Base-by-base conservation (phyloP, 2,888 invertebrate species). In the Taphrorychus bicolor region DNA sequence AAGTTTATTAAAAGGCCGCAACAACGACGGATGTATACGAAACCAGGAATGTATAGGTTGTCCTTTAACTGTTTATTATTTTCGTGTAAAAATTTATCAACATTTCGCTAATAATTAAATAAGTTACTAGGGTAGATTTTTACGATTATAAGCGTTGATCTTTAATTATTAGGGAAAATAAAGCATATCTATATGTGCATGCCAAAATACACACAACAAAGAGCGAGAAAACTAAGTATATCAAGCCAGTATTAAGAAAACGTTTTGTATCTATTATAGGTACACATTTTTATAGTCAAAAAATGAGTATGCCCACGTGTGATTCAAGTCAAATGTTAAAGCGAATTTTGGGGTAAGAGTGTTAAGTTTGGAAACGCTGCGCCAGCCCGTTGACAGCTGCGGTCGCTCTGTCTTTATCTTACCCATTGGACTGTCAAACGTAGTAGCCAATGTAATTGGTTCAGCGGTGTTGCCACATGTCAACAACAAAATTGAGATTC, bases 21-120 rank as follows among this genome's bases (percentile, higher is more conserved):
- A 19, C n/a, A 7, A 54, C 11, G 19, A 49, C 69, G 69, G 66
- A 61, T 66, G 69, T 69, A 61, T 69, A 69, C 69, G 62, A 59
- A 69, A 69, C 69, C 58, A 58, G 24, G 21, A 57, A 53, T 66
- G 66, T 69, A 65, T 66, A 69, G 66, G 65, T 69, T 69, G 66
- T 66, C 57, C 19, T 59, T 59, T 42, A 64, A 56, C 59, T 70
- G 64, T 70, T 70, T 60, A 52, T n/a, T n/a, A n/a, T n/a, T n/a
- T n/a, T n/a, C 60, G 60, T 67, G 59, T 54, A 67, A 60, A 68
- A 63, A 59, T 59, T 63, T 68, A n/a, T 68, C 56, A 60, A 45
- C 61, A 61, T 66, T 45, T 45, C 14, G 17, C 45, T 45, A 69
- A 45, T 42, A 16, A 45, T 32, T 32, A 32, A 63, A 63, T 69